Evolutionary conservation across 2,888 invertebrate species (phyloP), one percentile per base, ranked within the genome.

Genomic region (Physocephala rufipes): DNA sequence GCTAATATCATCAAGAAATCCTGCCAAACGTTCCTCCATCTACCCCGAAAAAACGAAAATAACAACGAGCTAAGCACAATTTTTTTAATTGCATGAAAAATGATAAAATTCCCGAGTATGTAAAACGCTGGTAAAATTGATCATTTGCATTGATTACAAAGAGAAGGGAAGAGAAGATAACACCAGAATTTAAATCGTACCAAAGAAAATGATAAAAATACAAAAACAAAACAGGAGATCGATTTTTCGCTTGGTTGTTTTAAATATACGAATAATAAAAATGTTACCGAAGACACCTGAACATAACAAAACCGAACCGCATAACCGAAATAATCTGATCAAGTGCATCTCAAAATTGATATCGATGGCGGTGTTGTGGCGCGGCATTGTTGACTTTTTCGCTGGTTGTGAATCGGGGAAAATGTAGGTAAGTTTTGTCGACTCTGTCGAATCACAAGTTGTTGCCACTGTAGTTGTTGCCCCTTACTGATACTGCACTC

Each of bases 281-380:
- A 67, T 58, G 67, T 67, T 59, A 59, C 67, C 28, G 58, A 59
- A 53, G 66, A 66, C 66, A 53, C n/a, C n/a, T n/a, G n/a, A n/a
- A n/a, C n/a, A n/a, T n/a, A n/a, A n/a, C n/a, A 51, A 66, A 53
- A 36, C 51, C 13, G 19, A 53, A 30, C 36, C 63, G 47, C 63
- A 62, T n/a, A n/a, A n/a, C n/a, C n/a, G n/a, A n/a, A 63, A 16
- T 47, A 63, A 63, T 63, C 63, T 47, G 63, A 63, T 62, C 62
- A 36, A 62, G 62, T 19, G 45, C 62, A 43, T 16, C 24, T 21
- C 45, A 63, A 13, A 63, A 26, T 36, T 43, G 21, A 19, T 43
- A 9, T 9, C 36, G 36, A 36, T 36, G 9, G 5, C 36, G 9
- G 9, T 4, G 36, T 9, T 36, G 36, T 9, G n/a, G n/a, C n/a